These are phyloP conservation scores for Fukomys damarensis DNA, from an alignment of 2,113 vertebrate genomes.

Conservation along the genomic window DNA sequence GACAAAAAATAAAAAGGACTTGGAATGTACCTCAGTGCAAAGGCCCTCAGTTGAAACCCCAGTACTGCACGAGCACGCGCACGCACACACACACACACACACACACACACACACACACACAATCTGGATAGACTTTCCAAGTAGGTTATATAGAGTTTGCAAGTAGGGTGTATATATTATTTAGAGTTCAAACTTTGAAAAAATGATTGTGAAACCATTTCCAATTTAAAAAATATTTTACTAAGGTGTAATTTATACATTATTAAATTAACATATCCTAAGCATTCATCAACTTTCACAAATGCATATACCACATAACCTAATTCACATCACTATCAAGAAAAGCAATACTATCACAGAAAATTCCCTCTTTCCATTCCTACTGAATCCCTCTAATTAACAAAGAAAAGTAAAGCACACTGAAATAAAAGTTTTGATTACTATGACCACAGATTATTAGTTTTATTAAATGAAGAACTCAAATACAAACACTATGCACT, in stretches of 20 bases:
- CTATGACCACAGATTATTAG: neutral
- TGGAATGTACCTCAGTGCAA: neutral
- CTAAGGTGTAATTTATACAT: neutral
- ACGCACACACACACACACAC: too few relatives aligned
- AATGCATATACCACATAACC: neutral
- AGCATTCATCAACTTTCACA: neutral
- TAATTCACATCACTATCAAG: neutral
- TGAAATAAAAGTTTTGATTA: neutral
- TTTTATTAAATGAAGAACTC: conserved; percentile 23
- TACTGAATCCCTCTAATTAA: neutral
- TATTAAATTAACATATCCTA: neutral
- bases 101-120: neutral
- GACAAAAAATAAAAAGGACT: neutral
- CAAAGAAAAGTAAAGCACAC: neutral
- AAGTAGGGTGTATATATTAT: neutral
- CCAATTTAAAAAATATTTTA: neutral
- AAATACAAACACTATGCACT: neutral
- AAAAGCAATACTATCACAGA: neutral
- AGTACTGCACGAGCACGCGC: too few relatives aligned
- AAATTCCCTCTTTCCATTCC: neutral
- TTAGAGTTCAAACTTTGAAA: neutral
- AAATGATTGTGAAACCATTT: neutral
- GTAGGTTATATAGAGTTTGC: neutral
- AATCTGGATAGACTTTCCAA: neutral
- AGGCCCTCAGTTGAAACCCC: neutral